phyloP scores from a whole-genome alignment of 2,113 vertebrate species.

The Sturnira hondurensis region DNA sequence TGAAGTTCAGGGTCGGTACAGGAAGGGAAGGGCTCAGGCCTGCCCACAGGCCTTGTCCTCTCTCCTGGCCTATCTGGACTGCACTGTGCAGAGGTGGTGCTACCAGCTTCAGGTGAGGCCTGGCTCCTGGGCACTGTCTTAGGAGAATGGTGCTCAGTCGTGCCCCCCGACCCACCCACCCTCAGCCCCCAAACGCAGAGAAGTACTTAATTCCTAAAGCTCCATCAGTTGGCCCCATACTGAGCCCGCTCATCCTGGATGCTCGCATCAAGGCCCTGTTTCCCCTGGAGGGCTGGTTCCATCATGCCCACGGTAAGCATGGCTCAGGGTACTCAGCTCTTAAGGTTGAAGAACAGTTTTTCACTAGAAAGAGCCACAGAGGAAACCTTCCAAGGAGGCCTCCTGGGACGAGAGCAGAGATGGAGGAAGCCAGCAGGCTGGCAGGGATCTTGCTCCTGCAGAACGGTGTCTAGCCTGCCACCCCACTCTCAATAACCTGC shows the following conservation, averaged over 20 bases:
- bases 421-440: not conserved
- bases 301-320: not conserved
- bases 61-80: not conserved
- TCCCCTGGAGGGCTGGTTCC: not conserved
- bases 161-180: no score
- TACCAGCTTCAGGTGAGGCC: constrained; percentile 6
- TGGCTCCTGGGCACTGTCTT: not conserved
- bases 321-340: not conserved
- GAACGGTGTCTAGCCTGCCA: not conserved
- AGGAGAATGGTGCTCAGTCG: not conserved
- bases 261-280: not conserved
- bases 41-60: not conserved
- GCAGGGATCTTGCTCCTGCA: not conserved
- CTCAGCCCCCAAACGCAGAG: not conserved
- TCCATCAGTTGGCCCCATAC: not conserved
- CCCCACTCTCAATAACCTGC: not conserved
- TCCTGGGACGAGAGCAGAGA: not conserved
- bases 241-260: not conserved
- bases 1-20: not conserved
- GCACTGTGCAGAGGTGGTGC: not conserved
- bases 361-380: not conserved
- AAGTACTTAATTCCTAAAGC: not conserved
- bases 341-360: not conserved
- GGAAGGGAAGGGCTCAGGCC: not conserved
- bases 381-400: not conserved